Evolutionary conservation across 2,797 vertebrate genomes (phyloP), one percentile per base, ranked within the genome.

Genomic region (Botia almorhae): DNA sequence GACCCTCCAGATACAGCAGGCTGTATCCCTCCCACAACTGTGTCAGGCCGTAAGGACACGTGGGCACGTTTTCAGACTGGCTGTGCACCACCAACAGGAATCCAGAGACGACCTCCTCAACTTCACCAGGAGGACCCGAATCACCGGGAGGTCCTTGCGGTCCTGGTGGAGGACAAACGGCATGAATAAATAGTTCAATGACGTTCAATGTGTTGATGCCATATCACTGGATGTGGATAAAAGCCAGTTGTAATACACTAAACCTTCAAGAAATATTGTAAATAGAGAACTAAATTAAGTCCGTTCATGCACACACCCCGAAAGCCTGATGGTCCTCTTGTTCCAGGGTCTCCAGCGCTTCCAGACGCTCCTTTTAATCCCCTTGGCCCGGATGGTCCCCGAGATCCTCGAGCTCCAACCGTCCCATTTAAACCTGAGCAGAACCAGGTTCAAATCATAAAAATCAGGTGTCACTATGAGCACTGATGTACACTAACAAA

Each of bases 21-120:
- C 97, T 98, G 67, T 95, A 98, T 63, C 97, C 97, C 0, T 74
- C 87, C 97, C 97, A 98, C 74, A 98, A 87, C 19, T 5, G 75
- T 7, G 81, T 89, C 94, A 94, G 96, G 74, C 93, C 90, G 0
- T 0, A 0, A 0, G 96, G 97, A 86, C 97, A 98, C 4, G 53
- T 23, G 0, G 97, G 97, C 29, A 93, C 84, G 14, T 1, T 33
- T 12, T 86, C 91, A 1, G 95, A 94, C 81, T 98, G 97, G 88
- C 97, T 98, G 89, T 98, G 97, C 23, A 93, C 88, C 81, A 98
- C 95, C 0, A 98, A 89, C 82, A 98, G 90, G 91, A 96, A 97
- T 73, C 96, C 96, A 0, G 93, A 90, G 55, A 87, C 92, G 72
- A 88, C 46, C 21, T 16, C 82, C 4, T 14, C 29, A 29, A 29